A percentile compares a stretch with the other conserved stretches of the same genome.
Conservation (phyloP, 2,797 vertebrate species). For the Halcyon smyrnensis region DNA sequence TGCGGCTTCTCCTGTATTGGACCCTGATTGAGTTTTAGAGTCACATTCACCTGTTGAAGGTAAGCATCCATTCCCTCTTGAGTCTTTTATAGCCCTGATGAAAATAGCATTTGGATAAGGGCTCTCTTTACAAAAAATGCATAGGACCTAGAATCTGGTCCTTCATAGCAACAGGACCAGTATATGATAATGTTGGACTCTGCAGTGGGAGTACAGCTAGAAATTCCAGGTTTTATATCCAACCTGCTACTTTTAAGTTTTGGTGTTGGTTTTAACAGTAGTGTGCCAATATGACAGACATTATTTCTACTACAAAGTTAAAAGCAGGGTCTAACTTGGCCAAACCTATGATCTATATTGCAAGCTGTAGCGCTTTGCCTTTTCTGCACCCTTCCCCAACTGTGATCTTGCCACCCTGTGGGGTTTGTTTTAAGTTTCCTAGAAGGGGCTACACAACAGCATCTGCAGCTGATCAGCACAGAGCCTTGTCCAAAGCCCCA, state of each 20-base stretch:
- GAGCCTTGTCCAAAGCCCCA: not conserved
- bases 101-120: not conserved
- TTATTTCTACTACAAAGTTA: not conserved
- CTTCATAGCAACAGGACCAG: not conserved
- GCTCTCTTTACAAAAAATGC: not conserved
- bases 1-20: accelerated
- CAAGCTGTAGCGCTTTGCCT: not conserved
- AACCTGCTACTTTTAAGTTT: not conserved
- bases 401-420: not conserved
- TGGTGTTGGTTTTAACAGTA: not conserved
- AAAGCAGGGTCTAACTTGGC: not conserved
- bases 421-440: not conserved
- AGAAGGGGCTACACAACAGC: not conserved
- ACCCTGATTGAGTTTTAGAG: not conserved
- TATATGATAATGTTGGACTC: not conserved
- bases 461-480: not conserved
- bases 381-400: not conserved
- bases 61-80: not conserved
- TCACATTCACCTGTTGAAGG: not conserved
- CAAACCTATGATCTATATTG: not conserved
- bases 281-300: not conserved
- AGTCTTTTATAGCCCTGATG: not conserved
- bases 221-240: not conserved
- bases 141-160: not conserved
- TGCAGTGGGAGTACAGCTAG: not conserved